Evolutionary conservation across 2,113 vertebrate genomes (phyloP).

Genomic region (Daubentonia madagascariensis): DNA sequence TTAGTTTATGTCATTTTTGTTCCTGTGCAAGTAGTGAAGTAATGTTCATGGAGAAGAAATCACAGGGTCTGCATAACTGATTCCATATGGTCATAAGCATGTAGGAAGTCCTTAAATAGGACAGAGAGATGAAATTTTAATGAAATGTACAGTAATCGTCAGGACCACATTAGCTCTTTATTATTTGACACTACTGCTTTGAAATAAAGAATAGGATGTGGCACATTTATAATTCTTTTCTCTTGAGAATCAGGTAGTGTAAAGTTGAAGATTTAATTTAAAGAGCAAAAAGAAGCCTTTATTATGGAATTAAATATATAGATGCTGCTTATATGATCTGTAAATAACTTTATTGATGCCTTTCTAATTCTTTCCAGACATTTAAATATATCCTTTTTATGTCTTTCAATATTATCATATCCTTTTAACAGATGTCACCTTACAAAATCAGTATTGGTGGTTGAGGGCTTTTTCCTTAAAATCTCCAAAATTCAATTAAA

Average conservation of each 20-base stretch:
- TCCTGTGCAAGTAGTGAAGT: conserved; percentile 6
- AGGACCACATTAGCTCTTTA: conserved; percentile 68
- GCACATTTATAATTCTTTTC: conserved; percentile 75
- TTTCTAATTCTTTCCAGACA: not conserved
- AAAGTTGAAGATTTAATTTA: conserved; percentile 79
- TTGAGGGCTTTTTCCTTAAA: not conserved
- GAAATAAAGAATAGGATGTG: conserved; percentile 79
- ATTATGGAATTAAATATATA: conserved; percentile 66
- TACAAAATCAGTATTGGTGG: not conserved
- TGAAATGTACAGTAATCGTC: conserved; percentile 72
- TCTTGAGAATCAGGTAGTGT: conserved; percentile 72
- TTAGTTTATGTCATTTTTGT: conserved; percentile 35
- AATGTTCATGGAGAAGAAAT: conserved; percentile 14
- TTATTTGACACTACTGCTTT: conserved; percentile 78
- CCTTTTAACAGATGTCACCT: not conserved
- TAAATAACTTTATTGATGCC: conserved; percentile 64
- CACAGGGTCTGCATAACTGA: conserved; percentile 54
- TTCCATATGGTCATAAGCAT: conserved; percentile 74
- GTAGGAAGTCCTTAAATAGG: conserved; percentile 70
- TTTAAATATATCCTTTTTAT: not conserved
- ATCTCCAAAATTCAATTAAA: conserved; percentile 38
- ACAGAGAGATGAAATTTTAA: conserved; percentile 76
- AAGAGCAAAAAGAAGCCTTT: conserved; percentile 68
- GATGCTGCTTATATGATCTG: conserved; percentile 67
- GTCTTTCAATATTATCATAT: not conserved